Base-by-base conservation (phyloP, 2,797 vertebrate genomes). In the Gadopsis bispinosus region DNA sequence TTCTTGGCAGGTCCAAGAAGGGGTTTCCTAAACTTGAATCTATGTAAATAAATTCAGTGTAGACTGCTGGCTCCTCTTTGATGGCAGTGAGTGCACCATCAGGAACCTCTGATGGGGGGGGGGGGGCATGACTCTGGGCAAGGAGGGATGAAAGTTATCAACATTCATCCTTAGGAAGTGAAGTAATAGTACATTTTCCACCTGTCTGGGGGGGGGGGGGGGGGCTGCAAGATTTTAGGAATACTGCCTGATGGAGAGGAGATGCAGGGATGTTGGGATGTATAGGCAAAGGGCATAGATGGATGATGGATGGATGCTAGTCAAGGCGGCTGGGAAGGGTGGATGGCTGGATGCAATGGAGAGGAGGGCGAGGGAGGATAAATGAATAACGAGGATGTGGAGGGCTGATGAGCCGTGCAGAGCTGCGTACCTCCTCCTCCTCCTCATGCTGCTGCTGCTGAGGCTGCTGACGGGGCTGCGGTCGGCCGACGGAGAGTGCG, bases 381-480 rank as follows among this genome's bases (percentile, higher is more conserved):
- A 89, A 92, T 93, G 87, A 93, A 92, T 87, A 87, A 93, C 90
- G 90, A 84, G 86, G 64, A 83, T 89, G 85, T 83, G 65, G 67
- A 53, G 84, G 75, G 67, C 63, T 51, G 80, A 79, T 73, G 75
- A 86, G 87, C 87, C 73, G 79, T 81, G 88, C 73, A 43, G 58
- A 33, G 86, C 61, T 69, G 87, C 88, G 70, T 89, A 91, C 91
- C 90, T 92, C 78, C 86, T 84, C 80, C 72, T 87, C 72, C 71
- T 85, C 75, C 56, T 83, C 75, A 69, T 74, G 75, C 67, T 72
- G 77, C 74, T 73, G 50, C 72, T 55, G 79, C 69, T 81, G 86
- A 86, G 60, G 80, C 80, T 79, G 69, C 83, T 82, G 73, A 41
- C 66, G 6, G 83, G 81, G 86, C 88, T 90, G 89, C 87, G 79